Evolutionary conservation across 2,797 vertebrate species (phyloP).

Genomic region (Pangasius krempfi): DNA sequence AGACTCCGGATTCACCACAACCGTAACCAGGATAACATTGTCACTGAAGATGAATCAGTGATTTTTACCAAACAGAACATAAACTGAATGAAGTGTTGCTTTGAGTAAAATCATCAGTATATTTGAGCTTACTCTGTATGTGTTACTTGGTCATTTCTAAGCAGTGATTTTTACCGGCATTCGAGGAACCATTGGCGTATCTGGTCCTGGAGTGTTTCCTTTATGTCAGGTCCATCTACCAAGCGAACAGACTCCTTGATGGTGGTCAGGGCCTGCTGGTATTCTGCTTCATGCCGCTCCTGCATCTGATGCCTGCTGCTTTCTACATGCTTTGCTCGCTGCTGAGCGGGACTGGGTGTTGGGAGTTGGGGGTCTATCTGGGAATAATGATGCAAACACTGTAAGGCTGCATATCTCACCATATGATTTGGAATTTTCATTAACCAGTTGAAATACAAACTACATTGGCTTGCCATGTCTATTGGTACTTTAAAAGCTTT

Average conservation of each 20-base stretch:
- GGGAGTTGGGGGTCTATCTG: slow-evolving; percentile 72
- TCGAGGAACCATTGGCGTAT: slow-evolving; percentile 85
- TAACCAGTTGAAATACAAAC: background rate
- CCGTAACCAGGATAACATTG: background rate
- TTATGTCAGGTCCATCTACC: slow-evolving; percentile 73
- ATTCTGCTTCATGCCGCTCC: slow-evolving; percentile 67
- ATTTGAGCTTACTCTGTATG: background rate
- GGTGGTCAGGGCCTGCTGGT: slow-evolving; percentile 65
- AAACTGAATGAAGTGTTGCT: background rate
- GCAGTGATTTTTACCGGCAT: slow-evolving; percentile 72
- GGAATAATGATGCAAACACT: background rate
- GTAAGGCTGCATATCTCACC: background rate
- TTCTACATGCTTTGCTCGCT: slow-evolving; percentile 58
- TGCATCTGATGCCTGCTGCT: slow-evolving; percentile 63
- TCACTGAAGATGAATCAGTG: background rate
- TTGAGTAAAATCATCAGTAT: background rate
- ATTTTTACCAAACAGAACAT: background rate
- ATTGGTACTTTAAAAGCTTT: too few species aligned
- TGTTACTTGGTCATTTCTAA: background rate
- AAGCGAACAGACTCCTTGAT: slow-evolving; percentile 72
- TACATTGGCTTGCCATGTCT: background rate
- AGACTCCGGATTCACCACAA: background rate
- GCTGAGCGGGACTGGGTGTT: slow-evolving; percentile 44
- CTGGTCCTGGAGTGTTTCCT: slow-evolving; percentile 78
- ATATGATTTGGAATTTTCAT: background rate